These are phyloP conservation scores for Phocoena phocoena DNA, from an alignment of 2,113 vertebrate genomes.

Conservation along the genomic window DNA sequence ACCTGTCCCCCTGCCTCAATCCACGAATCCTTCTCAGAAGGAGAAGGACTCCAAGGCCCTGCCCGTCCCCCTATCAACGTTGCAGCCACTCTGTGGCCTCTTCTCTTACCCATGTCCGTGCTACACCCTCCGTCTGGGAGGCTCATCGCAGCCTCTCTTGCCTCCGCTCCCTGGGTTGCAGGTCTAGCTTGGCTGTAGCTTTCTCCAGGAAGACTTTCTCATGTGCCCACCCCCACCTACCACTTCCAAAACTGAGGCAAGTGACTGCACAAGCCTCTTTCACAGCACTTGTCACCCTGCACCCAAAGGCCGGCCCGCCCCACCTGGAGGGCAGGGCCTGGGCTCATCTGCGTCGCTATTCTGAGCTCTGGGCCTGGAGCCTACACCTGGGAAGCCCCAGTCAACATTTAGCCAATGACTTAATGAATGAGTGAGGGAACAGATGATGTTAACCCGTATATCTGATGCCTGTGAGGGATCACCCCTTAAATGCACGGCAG, in stretches of 20 bases:
- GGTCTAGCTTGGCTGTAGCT: background rate
- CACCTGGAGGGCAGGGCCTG: rapidly evolving
- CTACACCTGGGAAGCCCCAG: background rate
- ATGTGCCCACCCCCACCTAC: no score
- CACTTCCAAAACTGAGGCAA: background rate
- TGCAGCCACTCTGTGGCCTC: background rate
- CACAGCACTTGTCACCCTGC: no score
- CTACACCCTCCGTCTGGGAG: background rate
- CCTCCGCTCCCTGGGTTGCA: no score
- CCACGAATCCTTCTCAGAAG: background rate
- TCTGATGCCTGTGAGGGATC: background rate
- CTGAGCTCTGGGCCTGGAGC: background rate
- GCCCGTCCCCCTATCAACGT: rapidly evolving
- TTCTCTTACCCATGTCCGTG: rapidly evolving
- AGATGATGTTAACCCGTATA: background rate
- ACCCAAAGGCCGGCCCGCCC: background rate
- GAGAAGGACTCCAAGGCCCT: background rate
- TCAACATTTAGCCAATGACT: background rate
- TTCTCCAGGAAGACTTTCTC: background rate
- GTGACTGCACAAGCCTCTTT: background rate
- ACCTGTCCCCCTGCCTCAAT: background rate
- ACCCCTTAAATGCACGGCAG: background rate
- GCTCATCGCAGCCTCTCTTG: background rate
- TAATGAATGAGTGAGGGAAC: background rate
- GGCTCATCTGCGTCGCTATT: background rate